Conservation (phyloP, 1,140 invertebrate genomes). For the Rhagoletis pomonella region DNA sequence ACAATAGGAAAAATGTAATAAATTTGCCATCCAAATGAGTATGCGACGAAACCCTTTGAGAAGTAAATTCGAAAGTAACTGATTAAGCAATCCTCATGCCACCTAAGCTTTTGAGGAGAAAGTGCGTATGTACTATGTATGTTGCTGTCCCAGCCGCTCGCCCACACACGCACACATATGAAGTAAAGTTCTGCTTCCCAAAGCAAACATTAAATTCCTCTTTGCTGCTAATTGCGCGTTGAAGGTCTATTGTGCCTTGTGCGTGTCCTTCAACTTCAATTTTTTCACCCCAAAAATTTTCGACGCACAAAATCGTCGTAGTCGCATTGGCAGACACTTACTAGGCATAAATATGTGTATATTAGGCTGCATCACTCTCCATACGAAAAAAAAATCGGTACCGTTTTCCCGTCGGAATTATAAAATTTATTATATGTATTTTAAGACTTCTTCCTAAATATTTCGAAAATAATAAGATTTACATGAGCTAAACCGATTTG, state of each 20-base stretch:
- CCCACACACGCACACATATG: neutral
- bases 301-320: neutral
- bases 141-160: too few species aligned
- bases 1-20: constrained; percentile 52
- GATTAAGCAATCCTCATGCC: constrained; percentile 51
- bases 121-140: too few species aligned
- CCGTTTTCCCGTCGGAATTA: too few species aligned
- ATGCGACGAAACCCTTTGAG: constrained; percentile 15
- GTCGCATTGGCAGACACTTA: too few species aligned
- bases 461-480: too few species aligned
- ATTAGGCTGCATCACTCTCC: too few species aligned
- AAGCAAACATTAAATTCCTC: constrained; percentile 29
- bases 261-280: constrained; percentile 23
- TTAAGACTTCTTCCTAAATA: too few species aligned
- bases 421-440: too few species aligned
- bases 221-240: constrained; percentile 70
- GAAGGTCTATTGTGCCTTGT: constrained; percentile 52
- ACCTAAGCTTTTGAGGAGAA: neutral
- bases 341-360: too few species aligned
- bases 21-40: neutral
- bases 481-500: too few species aligned
- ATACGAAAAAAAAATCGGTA: too few species aligned
- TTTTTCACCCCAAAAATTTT: neutral
- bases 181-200: neutral
- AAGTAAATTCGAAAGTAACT: constrained; percentile 40